Evolutionary conservation across 1,140 invertebrate genomes (phyloP), one percentile per base, ranked within the genome.

Genomic region (Chironomus striatipennis): DNA sequence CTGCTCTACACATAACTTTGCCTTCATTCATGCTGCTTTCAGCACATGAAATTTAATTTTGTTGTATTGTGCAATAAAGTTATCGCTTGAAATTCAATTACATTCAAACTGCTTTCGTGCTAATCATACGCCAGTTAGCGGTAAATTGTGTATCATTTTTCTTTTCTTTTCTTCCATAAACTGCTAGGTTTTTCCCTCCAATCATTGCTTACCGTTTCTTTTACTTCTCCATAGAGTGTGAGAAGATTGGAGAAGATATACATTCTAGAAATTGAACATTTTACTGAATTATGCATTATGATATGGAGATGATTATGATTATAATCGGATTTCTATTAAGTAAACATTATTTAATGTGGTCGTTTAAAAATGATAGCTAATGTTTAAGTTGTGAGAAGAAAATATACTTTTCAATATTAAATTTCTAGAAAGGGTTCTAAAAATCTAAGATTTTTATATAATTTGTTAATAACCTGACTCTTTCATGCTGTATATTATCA

Each of bases 81-180:
- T 57, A 34, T 34, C 24, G 24, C 24, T 34, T 34, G 24, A 34
- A 34, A 57, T 57, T 57, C 47, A 57, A 57, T 57, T 57, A 57
- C 47, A n/a, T 57, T 57, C 12, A 57, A 57, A 57, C 8, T n/a
- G n/a, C 47, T n/a, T 15, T n/a, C 9, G 47, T n/a, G 47, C 47
- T 57, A 57, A 57, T 57, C 47, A 57, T n/a, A 57, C 47, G n/a
- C 47, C n/a, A 57, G n/a, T 12, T 57, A 57, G 47, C 47, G 47
- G 47, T 57, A 57, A 57, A 57, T 57, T 57, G 47, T 57, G 47
- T 57, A 57, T 57, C 47, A n/a, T n/a, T 57, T 57, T n/a, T n/a
- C 15, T 57, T 10, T 57, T 57, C 47, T 57, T 15, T 15, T n/a
- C 12, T 15, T 57, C 47, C 7, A 47, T 47, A 34, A 34, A 34